Base-by-base conservation (phyloP, 2,113 vertebrate genomes). In the Xiphias gladius region DNA sequence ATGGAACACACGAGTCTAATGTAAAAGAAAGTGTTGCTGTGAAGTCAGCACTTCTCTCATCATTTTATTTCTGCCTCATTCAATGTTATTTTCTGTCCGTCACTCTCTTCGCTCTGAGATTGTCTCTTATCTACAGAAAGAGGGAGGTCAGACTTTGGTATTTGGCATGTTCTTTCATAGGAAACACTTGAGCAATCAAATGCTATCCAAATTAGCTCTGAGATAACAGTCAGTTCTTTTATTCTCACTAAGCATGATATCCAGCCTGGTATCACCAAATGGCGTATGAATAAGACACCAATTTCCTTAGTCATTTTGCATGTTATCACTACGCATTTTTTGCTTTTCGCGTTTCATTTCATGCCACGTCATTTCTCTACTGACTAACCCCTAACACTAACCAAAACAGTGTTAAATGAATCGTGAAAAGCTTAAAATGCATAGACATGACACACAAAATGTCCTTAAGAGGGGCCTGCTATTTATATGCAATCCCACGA, bases 21-120 rank as follows among this genome's bases (percentile, higher is more conserved):
- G 72, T 66, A 43, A 78, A 79, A 86, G 78, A 52, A 77, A 52
- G 57, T 22, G 32, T 73, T 61, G 54, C 79, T 90, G 63, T 86
- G 88, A 88, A 92, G 84, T 83, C 62, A 11, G 52, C 55, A 63
- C 79, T 73, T 85, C 83, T 85, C 83, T 85, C 57, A 71, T 87
- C 17, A 1, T 50, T 73, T 74, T 74, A 48, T 76, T 91, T 79
- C n/a, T 65, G 20, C 37, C 48, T 28, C 61, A 54, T 67, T 77
- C 66, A 74, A 9, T 88, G 69, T 52, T 1, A 12, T 65, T 80
- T 63, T 35, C 30, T 58, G 16, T 59, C 46, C 58, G 1, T 74
- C 48, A 12, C 50, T 35, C 13, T 74, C 30, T 77, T 69, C 4
- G 13, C 35, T 79, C 30, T 66, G 13, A 32, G 54, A 43, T 43